These are phyloP conservation scores for Felis chaus DNA, from an alignment of 2,113 vertebrate genomes.

Conservation along the genomic window DNA sequence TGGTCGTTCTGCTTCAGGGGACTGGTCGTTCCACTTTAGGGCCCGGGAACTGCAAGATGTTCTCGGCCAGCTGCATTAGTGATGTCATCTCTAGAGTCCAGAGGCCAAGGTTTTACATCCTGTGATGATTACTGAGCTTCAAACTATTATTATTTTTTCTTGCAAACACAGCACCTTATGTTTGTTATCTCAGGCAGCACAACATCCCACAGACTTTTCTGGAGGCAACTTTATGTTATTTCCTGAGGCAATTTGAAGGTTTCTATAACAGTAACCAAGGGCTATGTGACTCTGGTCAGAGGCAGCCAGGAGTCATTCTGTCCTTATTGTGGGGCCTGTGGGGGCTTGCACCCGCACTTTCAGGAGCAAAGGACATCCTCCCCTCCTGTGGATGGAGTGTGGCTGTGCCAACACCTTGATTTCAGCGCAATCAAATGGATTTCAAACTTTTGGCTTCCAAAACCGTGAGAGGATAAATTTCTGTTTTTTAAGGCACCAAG, in stretches of 20 bases:
- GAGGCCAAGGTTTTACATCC: background rate
- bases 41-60: background rate
- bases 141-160: background rate
- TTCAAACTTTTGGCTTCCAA: background rate
- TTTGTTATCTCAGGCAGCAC: background rate
- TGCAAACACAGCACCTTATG: background rate
- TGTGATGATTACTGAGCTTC: background rate
- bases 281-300: background rate
- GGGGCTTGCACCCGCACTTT: background rate
- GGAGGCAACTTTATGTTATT: background rate
- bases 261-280: background rate
- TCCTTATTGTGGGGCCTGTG: background rate
- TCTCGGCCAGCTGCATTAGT: background rate
- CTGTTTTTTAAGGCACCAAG: background rate
- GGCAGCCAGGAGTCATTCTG: background rate
- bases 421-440: background rate
- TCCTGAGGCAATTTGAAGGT: background rate
- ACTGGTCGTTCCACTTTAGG: background rate
- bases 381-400: too few species aligned
- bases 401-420: background rate
- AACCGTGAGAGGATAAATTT: background rate
- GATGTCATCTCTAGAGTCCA: background rate
- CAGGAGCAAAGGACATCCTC: background rate
- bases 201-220: background rate
- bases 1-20: background rate